Evolutionary conservation across 2,113 vertebrate genomes (phyloP).

Genomic region (Chaenogobius annularis): DNA sequence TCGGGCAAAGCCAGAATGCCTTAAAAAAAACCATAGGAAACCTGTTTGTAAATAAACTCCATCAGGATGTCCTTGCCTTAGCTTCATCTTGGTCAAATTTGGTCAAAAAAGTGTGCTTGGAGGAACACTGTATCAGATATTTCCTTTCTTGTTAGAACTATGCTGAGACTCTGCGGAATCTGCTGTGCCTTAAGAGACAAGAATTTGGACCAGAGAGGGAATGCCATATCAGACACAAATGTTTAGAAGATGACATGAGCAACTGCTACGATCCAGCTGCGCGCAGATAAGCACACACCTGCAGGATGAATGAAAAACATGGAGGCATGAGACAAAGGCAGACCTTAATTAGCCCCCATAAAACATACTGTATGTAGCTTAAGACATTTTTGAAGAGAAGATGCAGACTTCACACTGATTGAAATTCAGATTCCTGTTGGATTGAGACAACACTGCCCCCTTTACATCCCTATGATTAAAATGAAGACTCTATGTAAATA

Average conservation of each 20-base stretch:
- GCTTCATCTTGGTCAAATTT: too few species aligned
- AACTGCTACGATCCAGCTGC: not conserved
- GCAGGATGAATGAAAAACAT: not conserved
- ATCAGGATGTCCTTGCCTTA: too few species aligned
- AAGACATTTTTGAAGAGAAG: not conserved
- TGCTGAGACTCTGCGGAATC: not conserved
- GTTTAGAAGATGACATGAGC: not conserved
- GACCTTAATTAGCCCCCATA: not conserved
- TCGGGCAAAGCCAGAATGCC: too few species aligned
- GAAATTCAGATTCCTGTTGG: slow-evolving; percentile 10
- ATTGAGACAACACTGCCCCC: slow-evolving; percentile 21
- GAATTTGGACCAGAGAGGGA: not conserved
- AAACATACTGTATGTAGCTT: not conserved
- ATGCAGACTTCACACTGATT: not conserved
- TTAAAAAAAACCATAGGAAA: too few species aligned
- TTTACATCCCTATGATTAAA: slow-evolving; percentile 23
- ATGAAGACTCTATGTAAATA: slow-evolving; percentile 24
- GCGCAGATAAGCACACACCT: not conserved
- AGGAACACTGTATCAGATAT: not conserved
- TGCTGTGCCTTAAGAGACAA: not conserved
- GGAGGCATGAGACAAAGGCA: not conserved
- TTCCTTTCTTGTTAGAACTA: not conserved
- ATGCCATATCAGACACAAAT: not conserved
- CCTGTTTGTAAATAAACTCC: too few species aligned
- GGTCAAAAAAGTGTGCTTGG: too few species aligned